phyloP scores from a whole-genome alignment of 2,113 vertebrate genomes.

The Nothocercus nigrocapillus region DNA sequence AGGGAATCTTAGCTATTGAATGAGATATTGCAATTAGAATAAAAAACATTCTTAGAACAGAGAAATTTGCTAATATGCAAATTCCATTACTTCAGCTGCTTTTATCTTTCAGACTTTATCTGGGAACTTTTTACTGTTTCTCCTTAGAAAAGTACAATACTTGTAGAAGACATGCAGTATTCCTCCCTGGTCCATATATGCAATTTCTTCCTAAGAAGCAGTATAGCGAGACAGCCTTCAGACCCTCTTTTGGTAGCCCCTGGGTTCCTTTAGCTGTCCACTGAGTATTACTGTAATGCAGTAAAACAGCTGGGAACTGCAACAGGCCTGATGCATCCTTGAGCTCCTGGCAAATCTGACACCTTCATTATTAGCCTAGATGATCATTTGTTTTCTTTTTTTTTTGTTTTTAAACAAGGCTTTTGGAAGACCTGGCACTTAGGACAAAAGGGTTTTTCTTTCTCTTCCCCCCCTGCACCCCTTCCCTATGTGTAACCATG shows the following conservation, averaged over 20 bases:
- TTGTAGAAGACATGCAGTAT: background rate
- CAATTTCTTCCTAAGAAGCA: background rate
- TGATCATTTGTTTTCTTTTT: background rate
- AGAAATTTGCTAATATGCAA: background rate
- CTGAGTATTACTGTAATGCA: background rate
- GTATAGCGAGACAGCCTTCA: background rate
- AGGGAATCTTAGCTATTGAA: background rate
- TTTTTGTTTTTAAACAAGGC: background rate
- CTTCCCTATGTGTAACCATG: background rate
- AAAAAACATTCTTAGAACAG: background rate
- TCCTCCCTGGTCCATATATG: background rate
- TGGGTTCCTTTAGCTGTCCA: background rate
- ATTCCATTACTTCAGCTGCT: background rate
- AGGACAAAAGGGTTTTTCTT: background rate
- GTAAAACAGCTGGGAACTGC: background rate
- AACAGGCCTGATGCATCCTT: background rate
- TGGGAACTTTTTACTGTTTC: background rate
- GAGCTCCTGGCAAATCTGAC: background rate
- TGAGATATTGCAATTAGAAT: background rate
- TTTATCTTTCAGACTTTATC: background rate
- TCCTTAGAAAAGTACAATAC: background rate
- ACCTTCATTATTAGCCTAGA: background rate
- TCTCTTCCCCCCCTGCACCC: background rate
- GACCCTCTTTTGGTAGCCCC: background rate
- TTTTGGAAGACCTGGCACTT: background rate